phyloP scores from a whole-genome alignment of 2,888 invertebrate genomes.

The Cordilura impudica region DNA sequence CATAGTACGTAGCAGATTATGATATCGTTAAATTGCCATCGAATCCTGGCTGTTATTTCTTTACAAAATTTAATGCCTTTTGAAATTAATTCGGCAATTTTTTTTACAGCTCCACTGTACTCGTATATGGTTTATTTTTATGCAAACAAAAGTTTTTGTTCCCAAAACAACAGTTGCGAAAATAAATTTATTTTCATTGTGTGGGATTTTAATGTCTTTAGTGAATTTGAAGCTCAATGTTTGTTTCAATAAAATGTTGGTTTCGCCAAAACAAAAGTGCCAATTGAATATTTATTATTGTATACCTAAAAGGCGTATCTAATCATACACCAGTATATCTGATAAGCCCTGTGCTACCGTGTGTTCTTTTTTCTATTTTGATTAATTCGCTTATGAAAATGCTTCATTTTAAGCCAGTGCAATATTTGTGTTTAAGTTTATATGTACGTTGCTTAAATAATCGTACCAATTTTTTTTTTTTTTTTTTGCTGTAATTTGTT shows the following conservation, averaged over 20 bases:
- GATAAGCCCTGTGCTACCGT: constrained; percentile 32
- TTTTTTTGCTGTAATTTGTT: constrained; percentile 28
- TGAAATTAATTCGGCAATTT: too few relatives aligned
- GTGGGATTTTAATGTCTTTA: too few relatives aligned
- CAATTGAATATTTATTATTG: constrained; percentile 48
- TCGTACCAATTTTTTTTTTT: constrained; percentile 1
- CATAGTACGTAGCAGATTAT: too few relatives aligned
- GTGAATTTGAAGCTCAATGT: too few relatives aligned
- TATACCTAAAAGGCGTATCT: constrained; percentile 33
- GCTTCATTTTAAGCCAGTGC: constrained; percentile 18
- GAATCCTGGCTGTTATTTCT: too few relatives aligned
- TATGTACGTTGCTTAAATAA: constrained; percentile 38
- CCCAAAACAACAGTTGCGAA: constrained; percentile 29
- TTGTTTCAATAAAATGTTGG: too few relatives aligned
- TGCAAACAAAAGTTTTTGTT: background rate
- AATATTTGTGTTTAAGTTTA: background rate
- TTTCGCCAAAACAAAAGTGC: constrained; percentile 9
- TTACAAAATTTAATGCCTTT: too few relatives aligned
- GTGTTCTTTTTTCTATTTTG: constrained; percentile 2
- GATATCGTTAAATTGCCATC: too few relatives aligned
- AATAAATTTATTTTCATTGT: constrained; percentile 26
- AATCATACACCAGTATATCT: constrained; percentile 8
- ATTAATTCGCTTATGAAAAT: constrained; percentile 23
- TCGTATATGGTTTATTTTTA: background rate
- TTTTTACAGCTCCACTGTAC: too few relatives aligned